A percentile compares a stretch with the other conserved stretches of the same genome.
Conservation (phyloP, 2,797 vertebrate species). For the Takifugu rubripes region DNA sequence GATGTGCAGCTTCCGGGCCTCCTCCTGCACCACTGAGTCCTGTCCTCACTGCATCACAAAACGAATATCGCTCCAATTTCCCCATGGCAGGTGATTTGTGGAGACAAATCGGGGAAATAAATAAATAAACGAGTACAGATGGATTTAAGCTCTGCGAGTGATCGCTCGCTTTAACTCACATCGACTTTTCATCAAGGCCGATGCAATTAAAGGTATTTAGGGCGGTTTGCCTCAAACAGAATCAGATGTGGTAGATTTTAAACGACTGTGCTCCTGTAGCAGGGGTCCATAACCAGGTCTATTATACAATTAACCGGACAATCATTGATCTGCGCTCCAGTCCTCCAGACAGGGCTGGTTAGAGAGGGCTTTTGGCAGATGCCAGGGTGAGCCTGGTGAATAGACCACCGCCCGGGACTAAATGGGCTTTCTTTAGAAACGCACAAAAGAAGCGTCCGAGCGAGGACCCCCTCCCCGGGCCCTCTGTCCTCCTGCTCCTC, state of each 20-base stretch:
- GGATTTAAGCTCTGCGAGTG: constrained; percentile 65
- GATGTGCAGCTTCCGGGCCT: constrained; percentile 39
- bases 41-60: constrained; percentile 68
- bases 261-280: constrained; percentile 67
- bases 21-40: constrained; percentile 71
- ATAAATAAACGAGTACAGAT: constrained; percentile 75
- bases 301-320: constrained; percentile 74
- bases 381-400: constrained; percentile 64
- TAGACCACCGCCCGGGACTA: constrained; percentile 67
- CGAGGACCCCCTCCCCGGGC: constrained; percentile 68
- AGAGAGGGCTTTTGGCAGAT: constrained; percentile 66
- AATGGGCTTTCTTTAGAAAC: constrained; percentile 69
- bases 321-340: constrained; percentile 63
- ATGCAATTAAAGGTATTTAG: constrained; percentile 91
- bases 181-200: constrained; percentile 90
- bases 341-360: constrained; percentile 58
- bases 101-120: constrained; percentile 80
- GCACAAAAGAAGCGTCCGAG: constrained; percentile 88
- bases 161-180: constrained; percentile 76
- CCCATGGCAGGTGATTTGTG: constrained; percentile 77
- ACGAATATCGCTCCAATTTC: constrained; percentile 64
- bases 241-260: constrained; percentile 70
- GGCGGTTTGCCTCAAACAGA: constrained; percentile 83
- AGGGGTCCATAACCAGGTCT: constrained; percentile 66
- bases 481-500: constrained; percentile 52